Percentiles rank a stretch among this genome's conserved stretches.
Conservation (phyloP, 2,797 vertebrate genomes). For the Gastrophryne carolinensis region DNA sequence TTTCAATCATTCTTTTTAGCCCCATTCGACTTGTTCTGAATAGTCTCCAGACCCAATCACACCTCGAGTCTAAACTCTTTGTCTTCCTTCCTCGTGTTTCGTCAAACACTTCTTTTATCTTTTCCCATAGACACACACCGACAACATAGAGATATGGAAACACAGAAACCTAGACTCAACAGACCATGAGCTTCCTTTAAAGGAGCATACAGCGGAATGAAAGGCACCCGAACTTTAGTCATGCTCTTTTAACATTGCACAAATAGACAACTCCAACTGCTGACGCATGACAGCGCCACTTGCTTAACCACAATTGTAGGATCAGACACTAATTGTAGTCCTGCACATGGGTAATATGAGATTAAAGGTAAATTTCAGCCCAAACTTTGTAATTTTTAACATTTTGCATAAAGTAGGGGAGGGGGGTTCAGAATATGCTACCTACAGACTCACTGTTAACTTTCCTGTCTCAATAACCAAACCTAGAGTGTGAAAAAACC, state of each 20-base stretch:
- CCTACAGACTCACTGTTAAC: too few relatives aligned
- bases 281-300: not conserved
- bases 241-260: slow-evolving; percentile 2
- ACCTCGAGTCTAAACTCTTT: not conserved
- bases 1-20: too few relatives aligned
- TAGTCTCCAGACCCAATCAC: not conserved
- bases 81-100: not conserved
- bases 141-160: not conserved
- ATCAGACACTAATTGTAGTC: not conserved
- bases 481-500: too few relatives aligned
- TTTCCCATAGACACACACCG: not conserved
- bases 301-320: not conserved
- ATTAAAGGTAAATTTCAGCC: not conserved
- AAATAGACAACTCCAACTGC: not conserved
- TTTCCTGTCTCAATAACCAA: too few relatives aligned
- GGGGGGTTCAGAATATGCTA: too few relatives aligned
- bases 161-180: not conserved
- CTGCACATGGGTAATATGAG: not conserved
- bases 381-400: too few relatives aligned
- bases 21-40: not conserved
- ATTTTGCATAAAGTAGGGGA: too few relatives aligned
- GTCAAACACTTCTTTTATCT: not conserved
- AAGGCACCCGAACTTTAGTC: not conserved
- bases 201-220: not conserved
- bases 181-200: not conserved